These are phyloP conservation scores for Orchesella flavescens DNA, from an alignment of 2,888 invertebrate species.

Conservation along the genomic window DNA sequence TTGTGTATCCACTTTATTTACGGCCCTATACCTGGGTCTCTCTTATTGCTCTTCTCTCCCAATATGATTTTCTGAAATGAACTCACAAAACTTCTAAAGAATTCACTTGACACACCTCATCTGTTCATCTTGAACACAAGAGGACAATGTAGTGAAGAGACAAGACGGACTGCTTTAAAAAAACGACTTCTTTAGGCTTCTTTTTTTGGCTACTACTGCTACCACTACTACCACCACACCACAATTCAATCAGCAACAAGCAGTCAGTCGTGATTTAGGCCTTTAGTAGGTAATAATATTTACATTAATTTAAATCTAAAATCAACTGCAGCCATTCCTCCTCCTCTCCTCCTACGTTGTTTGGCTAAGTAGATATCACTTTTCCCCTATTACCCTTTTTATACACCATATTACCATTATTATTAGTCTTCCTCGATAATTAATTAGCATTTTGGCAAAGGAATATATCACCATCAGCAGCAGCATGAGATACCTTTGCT, in stretches of 20 bases:
- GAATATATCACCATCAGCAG: no score
- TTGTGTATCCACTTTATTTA: no score
- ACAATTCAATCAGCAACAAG: not conserved
- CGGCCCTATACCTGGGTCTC: no score
- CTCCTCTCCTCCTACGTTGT: no score
- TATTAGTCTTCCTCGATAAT: slow-evolving; percentile 12
- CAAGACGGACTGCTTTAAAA: not conserved
- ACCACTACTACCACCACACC: slow-evolving; percentile 9
- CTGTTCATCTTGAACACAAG: slow-evolving; percentile 33
- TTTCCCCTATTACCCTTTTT: not conserved
- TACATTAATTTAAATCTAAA: slow-evolving; percentile 11
- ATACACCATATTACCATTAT: slow-evolving; percentile 3
- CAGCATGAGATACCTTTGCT: no score
- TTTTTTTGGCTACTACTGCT: not conserved
- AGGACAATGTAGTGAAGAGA: not conserved
- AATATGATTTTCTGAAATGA: no score
- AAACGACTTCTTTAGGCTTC: not conserved
- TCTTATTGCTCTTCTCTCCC: no score
- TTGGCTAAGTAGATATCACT: not conserved
- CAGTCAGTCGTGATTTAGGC: slow-evolving; percentile 31
- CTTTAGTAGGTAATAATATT: slow-evolving; percentile 46
- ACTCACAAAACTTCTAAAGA: slow-evolving; percentile 12
- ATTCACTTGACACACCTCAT: slow-evolving; percentile 58
- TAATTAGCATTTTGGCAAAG: not conserved
- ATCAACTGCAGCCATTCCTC: not conserved